Percentiles rank a stretch among this genome's conserved stretches.
phyloP scores from a whole-genome alignment of 2,888 invertebrate species.

The Fragum sueziense region DNA sequence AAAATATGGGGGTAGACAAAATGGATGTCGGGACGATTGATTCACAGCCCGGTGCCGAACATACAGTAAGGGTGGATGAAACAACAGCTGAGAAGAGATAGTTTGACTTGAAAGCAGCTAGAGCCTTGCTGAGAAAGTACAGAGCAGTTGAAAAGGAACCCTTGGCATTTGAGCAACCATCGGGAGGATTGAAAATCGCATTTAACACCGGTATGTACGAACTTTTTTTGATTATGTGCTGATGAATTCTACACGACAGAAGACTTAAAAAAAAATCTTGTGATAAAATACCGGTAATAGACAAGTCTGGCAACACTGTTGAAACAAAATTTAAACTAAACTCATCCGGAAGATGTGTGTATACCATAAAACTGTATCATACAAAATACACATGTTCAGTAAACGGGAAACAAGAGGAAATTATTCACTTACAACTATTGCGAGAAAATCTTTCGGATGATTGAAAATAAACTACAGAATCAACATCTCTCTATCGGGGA shows the following conservation, averaged over 20 bases:
- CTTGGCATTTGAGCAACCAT: background rate
- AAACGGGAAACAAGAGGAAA: background rate
- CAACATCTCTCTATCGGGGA: no score
- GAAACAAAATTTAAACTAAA: background rate
- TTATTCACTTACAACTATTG: background rate
- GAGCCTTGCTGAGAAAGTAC: background rate
- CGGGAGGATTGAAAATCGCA: background rate
- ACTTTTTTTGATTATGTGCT: background rate
- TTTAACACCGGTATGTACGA: slow-evolving; percentile 1
- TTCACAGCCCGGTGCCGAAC: background rate
- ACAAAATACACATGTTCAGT: background rate
- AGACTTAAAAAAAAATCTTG: background rate
- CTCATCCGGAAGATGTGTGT: no score
- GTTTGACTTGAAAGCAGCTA: background rate
- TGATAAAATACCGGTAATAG: no score
- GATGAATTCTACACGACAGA: background rate
- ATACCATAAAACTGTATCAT: background rate
- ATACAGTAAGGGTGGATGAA: background rate
- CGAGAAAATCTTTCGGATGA: no score
- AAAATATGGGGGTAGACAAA: background rate
- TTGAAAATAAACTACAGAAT: no score
- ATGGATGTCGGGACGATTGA: background rate
- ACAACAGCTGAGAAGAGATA: background rate
- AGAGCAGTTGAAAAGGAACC: background rate
- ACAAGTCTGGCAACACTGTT: background rate